These are phyloP conservation scores for Chesias legatella DNA, from an alignment of 2,888 invertebrate genomes.

Conservation along the genomic window DNA sequence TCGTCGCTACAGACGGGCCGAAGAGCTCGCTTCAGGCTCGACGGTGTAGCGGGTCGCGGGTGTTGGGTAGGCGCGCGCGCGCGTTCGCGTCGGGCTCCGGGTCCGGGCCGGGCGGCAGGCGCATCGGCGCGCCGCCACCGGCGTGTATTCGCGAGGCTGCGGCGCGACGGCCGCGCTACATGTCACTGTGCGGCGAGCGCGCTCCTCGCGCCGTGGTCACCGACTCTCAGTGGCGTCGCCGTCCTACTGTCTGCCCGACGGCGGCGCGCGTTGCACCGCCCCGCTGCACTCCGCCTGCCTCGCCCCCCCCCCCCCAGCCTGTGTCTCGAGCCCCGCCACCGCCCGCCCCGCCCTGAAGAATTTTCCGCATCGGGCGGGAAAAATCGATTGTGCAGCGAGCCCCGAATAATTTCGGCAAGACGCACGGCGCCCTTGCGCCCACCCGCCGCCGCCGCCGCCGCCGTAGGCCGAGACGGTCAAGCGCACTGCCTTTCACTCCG, in stretches of 20 bases:
- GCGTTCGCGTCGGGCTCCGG: constrained; percentile 57
- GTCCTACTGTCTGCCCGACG: constrained; percentile 78
- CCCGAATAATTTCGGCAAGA: constrained; percentile 80
- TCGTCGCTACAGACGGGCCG: constrained; percentile 71
- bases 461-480: constrained; percentile 51
- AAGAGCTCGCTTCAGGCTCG: constrained; percentile 69
- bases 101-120: constrained; percentile 70
- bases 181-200: constrained; percentile 77
- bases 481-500: constrained; percentile 58
- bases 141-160: constrained; percentile 67
- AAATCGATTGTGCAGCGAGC: constrained; percentile 81
- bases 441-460: constrained; percentile 39
- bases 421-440: constrained; percentile 78
- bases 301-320: constrained; percentile 54
- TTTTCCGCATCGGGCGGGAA: constrained; percentile 81
- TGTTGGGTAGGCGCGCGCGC: constrained; percentile 42
- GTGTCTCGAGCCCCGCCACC: constrained; percentile 55
- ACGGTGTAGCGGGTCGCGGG: constrained; percentile 20
- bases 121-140: constrained; percentile 75
- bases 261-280: constrained; percentile 78
- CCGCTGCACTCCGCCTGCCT: constrained; percentile 78
- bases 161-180: constrained; percentile 75
- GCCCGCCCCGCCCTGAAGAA: constrained; percentile 77
- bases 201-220: constrained; percentile 76
- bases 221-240: constrained; percentile 79